Evolutionary conservation across 2,888 invertebrate species (phyloP), one percentile per base, ranked within the genome.

Genomic region (Lingula anatina): DNA sequence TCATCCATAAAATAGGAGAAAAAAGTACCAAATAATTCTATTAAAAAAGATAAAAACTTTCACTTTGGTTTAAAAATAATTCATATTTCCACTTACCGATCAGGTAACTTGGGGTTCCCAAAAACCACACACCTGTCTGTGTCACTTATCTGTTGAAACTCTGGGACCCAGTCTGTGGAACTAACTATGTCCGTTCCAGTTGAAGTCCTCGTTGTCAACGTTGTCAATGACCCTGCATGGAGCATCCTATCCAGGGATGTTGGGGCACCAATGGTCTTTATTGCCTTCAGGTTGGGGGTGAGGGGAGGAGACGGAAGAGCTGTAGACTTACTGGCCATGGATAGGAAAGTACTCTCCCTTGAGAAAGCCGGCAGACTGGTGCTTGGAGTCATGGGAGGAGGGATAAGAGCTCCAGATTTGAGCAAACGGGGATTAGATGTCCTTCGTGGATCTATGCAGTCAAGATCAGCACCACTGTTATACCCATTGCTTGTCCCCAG

Each of bases 101-200:
- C 60, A 37, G 64, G 66, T 5, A 73, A 53, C 20, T 47, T 46
- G 3, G 73, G 72, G 49, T 60, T 63, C 9, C 70, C 73, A 49
- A 71, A 65, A 18, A 70, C 68, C 20, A 73, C 53, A 56, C 64
- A 66, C 31, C 53, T 56, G 5, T 71, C 68, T 31, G 49, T 49
- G 51, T 61, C 57, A 54, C 68, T 66, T 44, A 73, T 61, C 57
- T 74, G 74, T 24, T 59, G 54, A 50, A 60, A 74, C 40, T 65
- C 57, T 5, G 70, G 57, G 12, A 73, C 59, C 5, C 44, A 51
- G 23, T 53, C 53, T 38, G 52, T 55, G 5, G 70, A 71, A 21
- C 57, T 55, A 9, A 63, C 61, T 31, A 73, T 65, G 49, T 73
- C 71, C 2, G 72, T 73, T 7, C 66, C 67, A 7, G 72, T 73